Evolutionary conservation across 2,888 invertebrate species (phyloP).

Genomic region (Melanotus villosus): DNA sequence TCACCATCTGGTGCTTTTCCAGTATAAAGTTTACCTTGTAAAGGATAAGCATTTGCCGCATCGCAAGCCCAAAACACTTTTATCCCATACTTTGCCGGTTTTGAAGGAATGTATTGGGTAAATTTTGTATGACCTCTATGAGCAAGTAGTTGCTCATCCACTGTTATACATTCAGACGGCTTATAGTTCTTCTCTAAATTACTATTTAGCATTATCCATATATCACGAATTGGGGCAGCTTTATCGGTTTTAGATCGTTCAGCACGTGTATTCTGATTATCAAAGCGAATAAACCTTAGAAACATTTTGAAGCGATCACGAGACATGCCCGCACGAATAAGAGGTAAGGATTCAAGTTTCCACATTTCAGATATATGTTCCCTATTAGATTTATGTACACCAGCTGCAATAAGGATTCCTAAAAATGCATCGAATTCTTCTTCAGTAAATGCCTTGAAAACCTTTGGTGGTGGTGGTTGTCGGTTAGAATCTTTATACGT

Average conservation of each 20-base stretch:
- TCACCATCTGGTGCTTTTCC: conserved; percentile 16
- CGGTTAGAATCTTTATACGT: conserved; percentile 11
- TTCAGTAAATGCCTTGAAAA: conserved; percentile 20
- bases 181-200: conserved; percentile 26
- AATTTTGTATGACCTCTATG: conserved; percentile 32
- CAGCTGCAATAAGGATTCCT: conserved; percentile 24
- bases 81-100: conserved; percentile 37
- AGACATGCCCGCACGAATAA: conserved; percentile 23
- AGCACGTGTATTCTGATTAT: conserved; percentile 24
- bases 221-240: no score
- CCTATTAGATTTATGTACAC: conserved; percentile 29
- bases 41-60: conserved; percentile 29
- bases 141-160: conserved; percentile 38
- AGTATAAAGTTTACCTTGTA: conserved; percentile 18
- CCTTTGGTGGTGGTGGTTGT: conserved; percentile 17
- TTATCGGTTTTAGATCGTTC: conserved; percentile 35
- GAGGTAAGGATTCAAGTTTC: conserved; percentile 29
- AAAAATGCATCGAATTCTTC: conserved; percentile 33
- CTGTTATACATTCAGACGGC: conserved; percentile 30
- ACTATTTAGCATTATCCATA: conserved; percentile 36
- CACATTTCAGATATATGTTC: conserved; percentile 30
- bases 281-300: conserved; percentile 40
- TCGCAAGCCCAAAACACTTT: conserved; percentile 39
- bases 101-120: conserved; percentile 41
- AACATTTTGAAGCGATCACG: conserved; percentile 29